Conservation (phyloP, 1,140 invertebrate species). For the Yoshiicerus persimilis region DNA sequence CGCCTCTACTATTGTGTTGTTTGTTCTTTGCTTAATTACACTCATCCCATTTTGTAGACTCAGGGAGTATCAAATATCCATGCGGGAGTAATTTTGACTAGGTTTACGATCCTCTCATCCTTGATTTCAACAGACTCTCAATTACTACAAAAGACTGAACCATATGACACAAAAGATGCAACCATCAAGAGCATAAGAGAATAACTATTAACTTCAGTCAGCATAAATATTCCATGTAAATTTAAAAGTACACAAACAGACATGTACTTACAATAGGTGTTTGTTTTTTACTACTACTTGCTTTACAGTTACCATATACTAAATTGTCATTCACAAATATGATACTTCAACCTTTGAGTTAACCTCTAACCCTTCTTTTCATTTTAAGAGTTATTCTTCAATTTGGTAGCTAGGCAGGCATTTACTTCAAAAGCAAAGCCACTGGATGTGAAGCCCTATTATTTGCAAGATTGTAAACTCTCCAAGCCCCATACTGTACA, state of each 20-base stretch:
- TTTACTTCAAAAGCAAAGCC: no score
- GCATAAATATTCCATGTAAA: no score
- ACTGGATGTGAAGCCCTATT: no score
- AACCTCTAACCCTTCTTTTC: not conserved
- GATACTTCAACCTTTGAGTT: not conserved
- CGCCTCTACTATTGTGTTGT: not conserved
- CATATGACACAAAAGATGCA: not conserved
- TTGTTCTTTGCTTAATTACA: not conserved
- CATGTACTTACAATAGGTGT: no score
- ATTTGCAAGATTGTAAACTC: no score
- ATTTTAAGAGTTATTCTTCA: not conserved
- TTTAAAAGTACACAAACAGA: not conserved
- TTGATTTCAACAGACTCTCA: not conserved
- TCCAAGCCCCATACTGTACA: no score
- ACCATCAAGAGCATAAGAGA: not conserved
- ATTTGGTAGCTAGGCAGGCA: no score
- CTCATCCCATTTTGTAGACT: not conserved
- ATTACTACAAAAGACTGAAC: not conserved
- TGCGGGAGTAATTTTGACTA: not conserved
- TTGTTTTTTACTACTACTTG: no score
- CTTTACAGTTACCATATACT: no score
- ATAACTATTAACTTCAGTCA: not conserved
- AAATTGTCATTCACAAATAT: not conserved
- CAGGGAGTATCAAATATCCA: not conserved
- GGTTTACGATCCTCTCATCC: not conserved